Evolutionary conservation across 1,140 invertebrate genomes (phyloP).

Genomic region (Telenomus remus): DNA sequence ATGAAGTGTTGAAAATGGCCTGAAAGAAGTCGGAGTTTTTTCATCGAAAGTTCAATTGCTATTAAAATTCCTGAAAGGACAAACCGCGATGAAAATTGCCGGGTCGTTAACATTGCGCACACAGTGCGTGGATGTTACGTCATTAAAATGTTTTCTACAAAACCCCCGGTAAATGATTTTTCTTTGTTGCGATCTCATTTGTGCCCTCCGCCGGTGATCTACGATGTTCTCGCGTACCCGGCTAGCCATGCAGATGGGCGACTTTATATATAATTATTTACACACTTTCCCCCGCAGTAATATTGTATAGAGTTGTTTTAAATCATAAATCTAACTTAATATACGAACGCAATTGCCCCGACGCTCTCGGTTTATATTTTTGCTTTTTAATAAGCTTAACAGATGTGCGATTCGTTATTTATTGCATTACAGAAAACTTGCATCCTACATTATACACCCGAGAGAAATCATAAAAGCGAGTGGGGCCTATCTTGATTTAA

Average conservation of each 20-base stretch:
- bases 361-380: constrained; percentile 31
- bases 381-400: constrained; percentile 48
- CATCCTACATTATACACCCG: constrained; percentile 9
- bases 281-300: constrained; percentile 54
- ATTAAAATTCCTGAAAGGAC: constrained; percentile 30
- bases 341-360: constrained; percentile 45
- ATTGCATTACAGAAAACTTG: constrained; percentile 19
- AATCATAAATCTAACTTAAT: constrained; percentile 57
- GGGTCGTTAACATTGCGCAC: constrained; percentile 43
- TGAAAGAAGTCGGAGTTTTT: too few species aligned
- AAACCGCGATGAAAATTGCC: constrained; percentile 35
- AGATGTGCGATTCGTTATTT: constrained; percentile 48
- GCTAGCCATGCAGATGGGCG: constrained; percentile 26
- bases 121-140: constrained; percentile 28
- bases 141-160: constrained; percentile 49
- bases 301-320: constrained; percentile 51
- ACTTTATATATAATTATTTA: constrained; percentile 48
- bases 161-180: constrained; percentile 44
- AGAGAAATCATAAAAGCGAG: too few species aligned
- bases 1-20: too few species aligned
- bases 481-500: background rate
- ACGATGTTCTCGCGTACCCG: constrained; percentile 36
- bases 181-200: constrained; percentile 49
- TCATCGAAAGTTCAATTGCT: constrained; percentile 14
- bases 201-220: constrained; percentile 21